These are phyloP conservation scores for Hippocampus abdominalis DNA, from an alignment of 2,113 vertebrate species.

Conservation along the genomic window DNA sequence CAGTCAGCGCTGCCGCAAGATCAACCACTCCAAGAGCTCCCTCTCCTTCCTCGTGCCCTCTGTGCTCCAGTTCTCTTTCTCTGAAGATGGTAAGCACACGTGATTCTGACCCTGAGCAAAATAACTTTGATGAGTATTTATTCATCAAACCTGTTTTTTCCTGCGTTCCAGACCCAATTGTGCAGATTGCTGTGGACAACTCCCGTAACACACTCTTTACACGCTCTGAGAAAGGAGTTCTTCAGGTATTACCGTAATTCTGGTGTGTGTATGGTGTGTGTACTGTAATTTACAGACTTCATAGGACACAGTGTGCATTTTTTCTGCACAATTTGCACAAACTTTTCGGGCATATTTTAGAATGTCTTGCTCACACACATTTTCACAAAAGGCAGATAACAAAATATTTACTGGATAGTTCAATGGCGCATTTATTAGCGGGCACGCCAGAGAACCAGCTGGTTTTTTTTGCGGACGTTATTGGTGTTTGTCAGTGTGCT, in stretches of 20 bases:
- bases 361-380: too few species aligned
- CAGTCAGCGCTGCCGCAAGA: slow-evolving; percentile 92
- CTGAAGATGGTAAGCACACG: slow-evolving; percentile 85
- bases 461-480: not conserved
- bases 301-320: not conserved
- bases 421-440: not conserved
- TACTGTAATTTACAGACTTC: not conserved
- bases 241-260: slow-evolving; percentile 77
- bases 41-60: slow-evolving; percentile 94
- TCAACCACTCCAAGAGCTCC: slow-evolving; percentile 93
- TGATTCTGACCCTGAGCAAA: not conserved
- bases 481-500: not conserved
- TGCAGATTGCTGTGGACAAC: slow-evolving; percentile 94
- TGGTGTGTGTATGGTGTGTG: not conserved
- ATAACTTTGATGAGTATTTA: not conserved
- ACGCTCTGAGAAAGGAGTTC: slow-evolving; percentile 90
- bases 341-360: too few species aligned
- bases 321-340: too few species aligned
- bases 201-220: slow-evolving; percentile 89
- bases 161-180: slow-evolving; percentile 82
- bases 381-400: not conserved
- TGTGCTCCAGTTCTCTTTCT: slow-evolving; percentile 92
- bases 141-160: not conserved
- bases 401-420: not conserved
- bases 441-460: not conserved